A percentile compares a stretch with the other conserved stretches of the same genome.
phyloP scores from a whole-genome alignment of 2,113 vertebrate genomes.

The Coptodon rendalli region DNA sequence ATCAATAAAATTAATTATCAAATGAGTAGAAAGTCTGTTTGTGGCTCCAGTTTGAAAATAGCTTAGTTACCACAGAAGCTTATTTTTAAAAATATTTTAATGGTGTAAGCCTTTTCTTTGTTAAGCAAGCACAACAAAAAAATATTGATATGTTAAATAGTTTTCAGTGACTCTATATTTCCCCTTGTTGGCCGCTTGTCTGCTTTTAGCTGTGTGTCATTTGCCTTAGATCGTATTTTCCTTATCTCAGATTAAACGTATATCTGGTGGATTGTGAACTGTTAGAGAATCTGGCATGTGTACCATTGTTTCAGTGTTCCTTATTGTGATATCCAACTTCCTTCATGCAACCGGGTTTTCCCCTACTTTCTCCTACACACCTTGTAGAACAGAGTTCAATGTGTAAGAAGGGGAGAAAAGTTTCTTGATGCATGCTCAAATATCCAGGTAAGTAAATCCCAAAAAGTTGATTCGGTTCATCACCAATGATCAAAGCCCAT shows the following conservation, averaged over 20 bases:
- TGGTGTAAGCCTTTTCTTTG: not conserved
- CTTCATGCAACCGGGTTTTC: too few species aligned
- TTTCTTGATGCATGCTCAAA: too few species aligned
- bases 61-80: too few species aligned
- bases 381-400: too few species aligned
- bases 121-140: not conserved
- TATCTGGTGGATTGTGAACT: not conserved
- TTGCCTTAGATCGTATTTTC: not conserved
- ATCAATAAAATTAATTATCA: too few species aligned
- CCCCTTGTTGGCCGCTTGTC: not conserved
- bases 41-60: not conserved
- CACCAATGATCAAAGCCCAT: too few species aligned
- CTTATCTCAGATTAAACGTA: not conserved
- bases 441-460: too few species aligned
- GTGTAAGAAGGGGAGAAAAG: too few species aligned
- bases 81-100: not conserved
- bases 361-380: too few species aligned
- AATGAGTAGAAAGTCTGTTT: not conserved
- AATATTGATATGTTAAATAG: accelerated
- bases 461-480: too few species aligned
- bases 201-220: accelerated
- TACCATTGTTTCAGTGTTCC: too few species aligned
- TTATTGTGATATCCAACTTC: too few species aligned
- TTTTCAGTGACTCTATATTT: not conserved
- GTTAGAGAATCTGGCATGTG: not conserved